Evolutionary conservation across 2,888 invertebrate genomes (phyloP), one percentile per base, ranked within the genome.

Genomic region (Himalopsyche kuldschensis): DNA sequence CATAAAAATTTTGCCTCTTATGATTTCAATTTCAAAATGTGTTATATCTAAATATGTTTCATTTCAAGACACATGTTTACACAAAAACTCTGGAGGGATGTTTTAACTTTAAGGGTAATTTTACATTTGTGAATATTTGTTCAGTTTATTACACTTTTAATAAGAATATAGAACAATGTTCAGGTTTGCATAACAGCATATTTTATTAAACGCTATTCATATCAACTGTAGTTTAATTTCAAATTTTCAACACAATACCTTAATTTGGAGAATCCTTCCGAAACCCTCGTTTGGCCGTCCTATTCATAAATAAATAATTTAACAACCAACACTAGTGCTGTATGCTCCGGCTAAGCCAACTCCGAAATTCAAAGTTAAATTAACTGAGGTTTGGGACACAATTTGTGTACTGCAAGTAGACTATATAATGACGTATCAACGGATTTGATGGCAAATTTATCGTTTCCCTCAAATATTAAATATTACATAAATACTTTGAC

Each of bases 281-380:
- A 24, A 47, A 27, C 81, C 47, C 77, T 78, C 63, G 35, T 76
- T 78, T 78, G 69, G 41, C 41, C 63, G 48, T 82, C 78, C 82
- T 63, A 82, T 82, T 82, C 82, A 82, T 82, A 82, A 82, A 82
- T 82, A 82, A 82, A 82, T 82, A 82, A 82, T 55, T 55, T 55
- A 20, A 55, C 55, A 55, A 55, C 82, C 32, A 47, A 24, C 77
- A 75, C 46, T 69, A 78, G 32, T 35, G 75, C 78, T 78, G 20
- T 27, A 32, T n/a, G 75, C 80, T 24, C 24, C n/a, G 24, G 35
- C 31, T 27, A 20, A 27, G 20, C 31, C 63, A 82, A 82, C 82
- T 82, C 78, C 17, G 55, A 55, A 82, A 82, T 82, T 82, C 78
- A 48, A 78, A 78, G 82, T 82, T 82, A 82, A 82, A 82, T 82